These are phyloP conservation scores for Myopa testacea DNA, from an alignment of 2,888 invertebrate species.

Conservation along the genomic window DNA sequence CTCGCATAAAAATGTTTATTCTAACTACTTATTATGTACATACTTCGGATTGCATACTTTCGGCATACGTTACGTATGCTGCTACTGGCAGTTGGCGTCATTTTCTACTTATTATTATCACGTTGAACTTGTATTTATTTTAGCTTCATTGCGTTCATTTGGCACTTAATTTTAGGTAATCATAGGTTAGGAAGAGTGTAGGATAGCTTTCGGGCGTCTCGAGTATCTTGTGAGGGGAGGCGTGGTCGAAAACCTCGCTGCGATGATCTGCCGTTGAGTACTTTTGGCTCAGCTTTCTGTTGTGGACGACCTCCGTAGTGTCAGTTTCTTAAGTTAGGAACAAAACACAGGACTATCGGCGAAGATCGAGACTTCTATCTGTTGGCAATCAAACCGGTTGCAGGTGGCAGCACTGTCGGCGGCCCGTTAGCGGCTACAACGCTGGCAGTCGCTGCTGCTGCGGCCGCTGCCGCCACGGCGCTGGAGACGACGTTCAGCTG, in stretches of 20 bases:
- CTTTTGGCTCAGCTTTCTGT: conserved; percentile 43
- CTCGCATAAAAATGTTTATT: no score
- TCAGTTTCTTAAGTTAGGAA: conserved; percentile 36
- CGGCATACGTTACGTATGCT: background rate
- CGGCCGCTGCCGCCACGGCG: conserved; percentile 40
- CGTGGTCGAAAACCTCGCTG: background rate
- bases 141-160: conserved; percentile 22
- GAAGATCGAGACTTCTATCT: conserved; percentile 54
- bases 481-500: conserved; percentile 54
- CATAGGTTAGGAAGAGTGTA: conserved; percentile 14
- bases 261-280: background rate
- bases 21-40: no score
- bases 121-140: background rate
- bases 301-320: conserved; percentile 37
- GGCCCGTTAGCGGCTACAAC: conserved; percentile 53
- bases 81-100: no score
- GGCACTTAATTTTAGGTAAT: conserved; percentile 29
- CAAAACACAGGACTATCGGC: background rate
- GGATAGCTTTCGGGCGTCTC: background rate
- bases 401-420: conserved; percentile 60
- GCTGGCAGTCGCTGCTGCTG: conserved; percentile 40
- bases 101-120: background rate
- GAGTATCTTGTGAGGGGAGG: background rate
- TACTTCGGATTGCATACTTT: no score
- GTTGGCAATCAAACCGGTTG: conserved; percentile 65